Conservation (phyloP, 2,888 invertebrate genomes). For the Drosophila flavopinicola region DNA sequence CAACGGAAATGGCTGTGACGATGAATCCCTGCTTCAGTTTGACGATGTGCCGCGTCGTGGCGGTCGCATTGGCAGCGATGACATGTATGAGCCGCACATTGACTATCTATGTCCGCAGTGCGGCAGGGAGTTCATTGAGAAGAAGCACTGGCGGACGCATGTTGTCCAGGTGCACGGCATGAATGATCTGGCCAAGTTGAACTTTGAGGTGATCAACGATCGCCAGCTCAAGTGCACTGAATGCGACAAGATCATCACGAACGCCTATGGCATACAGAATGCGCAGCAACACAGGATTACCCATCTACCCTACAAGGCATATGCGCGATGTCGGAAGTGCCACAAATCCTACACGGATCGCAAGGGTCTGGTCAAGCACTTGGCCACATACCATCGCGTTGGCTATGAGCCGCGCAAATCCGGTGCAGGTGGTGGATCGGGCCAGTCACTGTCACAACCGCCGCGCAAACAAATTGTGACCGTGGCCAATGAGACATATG, state of each 20-base stretch:
- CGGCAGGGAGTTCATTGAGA: conserved; percentile 78
- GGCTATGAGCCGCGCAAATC: conserved; percentile 52
- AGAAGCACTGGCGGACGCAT: conserved; percentile 80
- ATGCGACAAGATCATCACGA: conserved; percentile 80
- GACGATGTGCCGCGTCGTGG: conserved; percentile 65
- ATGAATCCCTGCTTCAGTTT: conserved; percentile 42
- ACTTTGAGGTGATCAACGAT: conserved; percentile 77
- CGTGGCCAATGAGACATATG: conserved; percentile 75
- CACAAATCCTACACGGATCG: conserved; percentile 80
- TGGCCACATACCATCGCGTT: conserved; percentile 74
- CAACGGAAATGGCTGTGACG: conserved; percentile 41
- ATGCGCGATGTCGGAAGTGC: conserved; percentile 79
- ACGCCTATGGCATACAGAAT: conserved; percentile 82
- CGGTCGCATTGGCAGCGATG: conserved; percentile 65
- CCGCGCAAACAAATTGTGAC: conserved; percentile 79
- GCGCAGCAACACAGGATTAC: conserved; percentile 81
- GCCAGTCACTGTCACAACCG: conserved; percentile 14
- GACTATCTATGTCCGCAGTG: conserved; percentile 81
- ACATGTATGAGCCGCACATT: conserved; percentile 77
- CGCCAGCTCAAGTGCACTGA: conserved; percentile 78
- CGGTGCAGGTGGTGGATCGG: not conserved
- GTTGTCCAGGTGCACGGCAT: conserved; percentile 77
- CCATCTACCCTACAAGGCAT: conserved; percentile 79
- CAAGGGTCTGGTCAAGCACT: conserved; percentile 79
- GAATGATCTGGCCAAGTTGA: conserved; percentile 75